phyloP scores from a whole-genome alignment of 2,888 invertebrate genomes.

The Philaethria dido region DNA sequence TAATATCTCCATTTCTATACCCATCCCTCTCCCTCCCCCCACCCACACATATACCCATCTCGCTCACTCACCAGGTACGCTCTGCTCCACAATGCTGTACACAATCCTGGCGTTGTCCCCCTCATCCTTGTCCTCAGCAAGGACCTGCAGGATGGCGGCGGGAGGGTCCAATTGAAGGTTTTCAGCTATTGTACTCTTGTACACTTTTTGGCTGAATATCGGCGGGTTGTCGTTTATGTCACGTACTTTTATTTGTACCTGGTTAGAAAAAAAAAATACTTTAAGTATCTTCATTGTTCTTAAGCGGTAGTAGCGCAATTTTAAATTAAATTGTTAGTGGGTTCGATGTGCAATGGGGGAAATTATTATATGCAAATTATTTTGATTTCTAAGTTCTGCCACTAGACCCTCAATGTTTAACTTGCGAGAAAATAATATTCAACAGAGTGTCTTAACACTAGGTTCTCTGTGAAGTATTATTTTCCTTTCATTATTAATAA shows the following conservation, averaged over 20 bases:
- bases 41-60: neutral
- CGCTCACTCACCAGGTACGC: slow-evolving; percentile 61
- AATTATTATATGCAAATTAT: no score
- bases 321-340: no score
- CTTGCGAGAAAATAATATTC: no score
- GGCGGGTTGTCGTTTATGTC: slow-evolving; percentile 97
- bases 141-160: slow-evolving; percentile 91
- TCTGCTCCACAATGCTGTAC: slow-evolving; percentile 87
- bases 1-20: no score
- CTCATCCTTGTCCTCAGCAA: slow-evolving; percentile 92
- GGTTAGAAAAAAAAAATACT: slow-evolving; percentile 7
- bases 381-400: no score
- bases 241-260: slow-evolving; percentile 89
- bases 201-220: slow-evolving; percentile 89
- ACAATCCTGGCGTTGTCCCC: slow-evolving; percentile 90
- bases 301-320: no score
- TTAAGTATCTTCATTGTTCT: no score
- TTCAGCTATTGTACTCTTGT: slow-evolving; percentile 92
- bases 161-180: slow-evolving; percentile 92
- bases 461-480: no score
- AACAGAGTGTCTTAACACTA: no score
- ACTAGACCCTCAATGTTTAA: no score
- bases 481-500: no score
- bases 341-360: no score
- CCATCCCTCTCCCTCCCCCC: neutral